Base-by-base conservation (phyloP, 2,888 invertebrate species). In the Phlogophora meticulosa region DNA sequence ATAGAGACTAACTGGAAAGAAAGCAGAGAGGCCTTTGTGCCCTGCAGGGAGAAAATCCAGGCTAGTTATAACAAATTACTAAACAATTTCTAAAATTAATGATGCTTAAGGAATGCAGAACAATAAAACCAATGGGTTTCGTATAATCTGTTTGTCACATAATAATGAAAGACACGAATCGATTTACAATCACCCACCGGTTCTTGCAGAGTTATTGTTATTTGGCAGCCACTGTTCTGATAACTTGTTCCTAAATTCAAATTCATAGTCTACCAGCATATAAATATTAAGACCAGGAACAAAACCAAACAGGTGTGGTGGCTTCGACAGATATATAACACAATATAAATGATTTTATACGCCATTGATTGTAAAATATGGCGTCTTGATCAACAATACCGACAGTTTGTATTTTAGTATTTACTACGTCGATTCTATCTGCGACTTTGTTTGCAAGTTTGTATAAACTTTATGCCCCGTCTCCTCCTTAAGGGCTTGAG, bases 311-410 rank as follows among this genome's bases (percentile, higher is more conserved):
- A 73, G 74, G 80, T 80, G 69, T 34, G 56, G 75, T 68, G 34
- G 46, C 36, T 43, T 68, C 13, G 76, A 58, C 20, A 45, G 70
- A 69, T 45, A 63, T 79, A 57, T 75, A 46, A 62, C 24, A 42
- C 43, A 51, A 48, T 63, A 40, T 60, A 65, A 71, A 71, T 71
- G 52, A 69, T 83, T 74, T 61, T 63, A 65, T 73, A 58, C 28
- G 55, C 49, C 42, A 32, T 56, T 81, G 81, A 82, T 81, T 81
- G 81, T 81, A 77, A 81, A 77, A 80, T 81, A 81, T 64, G 71
- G 69, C 17, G n/a, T 45, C 64, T 74, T 80, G 83, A 74, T 80
- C 52, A 71, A 64, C 59, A 11, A 34, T 28, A 32, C 22, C 38
- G 38, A 40, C 17, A 38, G 24, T 64, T 55, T 49, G 9, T 40